Percentiles rank a stretch among this genome's conserved stretches.
phyloP scores from a whole-genome alignment of 2,113 vertebrate species.

The Neogobius melanostomus region DNA sequence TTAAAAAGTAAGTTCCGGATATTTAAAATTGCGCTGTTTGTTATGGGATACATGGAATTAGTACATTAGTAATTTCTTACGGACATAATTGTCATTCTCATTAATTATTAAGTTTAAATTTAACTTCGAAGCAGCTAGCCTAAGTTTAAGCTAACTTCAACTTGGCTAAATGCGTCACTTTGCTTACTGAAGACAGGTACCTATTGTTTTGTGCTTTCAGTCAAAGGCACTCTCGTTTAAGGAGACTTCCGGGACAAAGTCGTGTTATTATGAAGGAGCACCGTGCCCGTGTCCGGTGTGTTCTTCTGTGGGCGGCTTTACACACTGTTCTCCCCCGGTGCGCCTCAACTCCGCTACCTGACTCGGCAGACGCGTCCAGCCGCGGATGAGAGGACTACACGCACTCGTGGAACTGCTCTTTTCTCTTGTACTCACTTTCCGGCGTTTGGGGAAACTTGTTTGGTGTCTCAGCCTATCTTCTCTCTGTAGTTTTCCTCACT shows the following conservation, averaged over 20 bases:
- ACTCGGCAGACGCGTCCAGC: constrained; percentile 58
- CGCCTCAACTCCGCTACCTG: constrained; percentile 70
- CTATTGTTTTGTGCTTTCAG: not conserved
- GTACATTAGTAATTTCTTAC: too few species aligned
- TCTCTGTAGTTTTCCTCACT: constrained; percentile 6
- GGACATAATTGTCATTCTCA: too few species aligned
- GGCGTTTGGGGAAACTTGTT: constrained; percentile 43
- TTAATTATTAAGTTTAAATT: not conserved
- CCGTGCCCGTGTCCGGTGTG: constrained; percentile 5
- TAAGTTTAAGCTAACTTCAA: not conserved
- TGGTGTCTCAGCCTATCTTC: not conserved
- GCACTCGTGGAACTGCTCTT: constrained; percentile 25
- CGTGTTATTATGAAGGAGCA: constrained; percentile 57
- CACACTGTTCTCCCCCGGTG: constrained; percentile 48
- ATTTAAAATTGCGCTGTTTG: too few species aligned
- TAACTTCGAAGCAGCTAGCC: not conserved
- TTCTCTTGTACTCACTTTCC: constrained; percentile 52
- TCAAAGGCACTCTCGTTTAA: not conserved
- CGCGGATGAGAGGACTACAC: constrained; percentile 45
- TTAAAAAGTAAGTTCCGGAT: too few species aligned
- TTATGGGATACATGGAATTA: too few species aligned
- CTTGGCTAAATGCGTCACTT: not conserved
- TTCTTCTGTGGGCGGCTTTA: constrained; percentile 40
- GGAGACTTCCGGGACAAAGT: constrained; percentile 24
- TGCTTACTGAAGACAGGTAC: not conserved